These are phyloP conservation scores for Drosophila falleni DNA, from an alignment of 2,888 invertebrate species.

Conservation along the genomic window DNA sequence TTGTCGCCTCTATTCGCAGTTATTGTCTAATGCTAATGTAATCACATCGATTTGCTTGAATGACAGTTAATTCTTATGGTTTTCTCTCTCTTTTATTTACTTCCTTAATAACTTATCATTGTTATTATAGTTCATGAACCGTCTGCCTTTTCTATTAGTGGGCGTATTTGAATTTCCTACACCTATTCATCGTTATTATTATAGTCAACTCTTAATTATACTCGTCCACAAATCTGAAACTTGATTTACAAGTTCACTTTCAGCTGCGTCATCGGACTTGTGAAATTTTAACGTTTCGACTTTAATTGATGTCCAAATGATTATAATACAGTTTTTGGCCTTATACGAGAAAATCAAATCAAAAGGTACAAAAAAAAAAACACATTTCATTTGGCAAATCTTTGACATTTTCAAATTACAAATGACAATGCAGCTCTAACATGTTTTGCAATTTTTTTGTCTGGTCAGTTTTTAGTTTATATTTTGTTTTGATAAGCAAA, in stretches of 20 bases:
- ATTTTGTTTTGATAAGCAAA: conserved; percentile 10
- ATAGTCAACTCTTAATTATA: conserved; percentile 34
- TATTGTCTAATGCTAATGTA: conserved; percentile 52
- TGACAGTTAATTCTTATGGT: conserved; percentile 13
- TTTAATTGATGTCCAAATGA: conserved; percentile 57
- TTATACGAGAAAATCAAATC: conserved; percentile 13
- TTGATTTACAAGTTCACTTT: conserved; percentile 35
- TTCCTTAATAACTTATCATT: conserved; percentile 34
- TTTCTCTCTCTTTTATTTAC: conserved; percentile 5
- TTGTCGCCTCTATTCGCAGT: conserved; percentile 13
- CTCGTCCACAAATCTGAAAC: conserved; percentile 26
- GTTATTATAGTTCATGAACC: conserved; percentile 58
- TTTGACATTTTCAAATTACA: conserved; percentile 28
- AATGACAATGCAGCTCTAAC: conserved; percentile 21
- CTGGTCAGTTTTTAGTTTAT: neutral
- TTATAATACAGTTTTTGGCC: conserved; percentile 36
- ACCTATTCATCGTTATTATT: conserved; percentile 16
- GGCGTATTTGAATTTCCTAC: conserved; percentile 20
- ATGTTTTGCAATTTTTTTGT: conserved; percentile 5
- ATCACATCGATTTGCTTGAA: conserved; percentile 65
- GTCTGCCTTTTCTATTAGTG: conserved; percentile 4
- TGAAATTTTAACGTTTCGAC: conserved; percentile 39
- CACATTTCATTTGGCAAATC: conserved; percentile 14
- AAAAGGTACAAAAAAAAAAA: conserved; percentile 11
- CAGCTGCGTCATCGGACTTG: conserved; percentile 22